Percentiles rank a stretch among this genome's conserved stretches.
phyloP scores from a whole-genome alignment of 2,113 vertebrate genomes.

The Ammodytes marinus region DNA sequence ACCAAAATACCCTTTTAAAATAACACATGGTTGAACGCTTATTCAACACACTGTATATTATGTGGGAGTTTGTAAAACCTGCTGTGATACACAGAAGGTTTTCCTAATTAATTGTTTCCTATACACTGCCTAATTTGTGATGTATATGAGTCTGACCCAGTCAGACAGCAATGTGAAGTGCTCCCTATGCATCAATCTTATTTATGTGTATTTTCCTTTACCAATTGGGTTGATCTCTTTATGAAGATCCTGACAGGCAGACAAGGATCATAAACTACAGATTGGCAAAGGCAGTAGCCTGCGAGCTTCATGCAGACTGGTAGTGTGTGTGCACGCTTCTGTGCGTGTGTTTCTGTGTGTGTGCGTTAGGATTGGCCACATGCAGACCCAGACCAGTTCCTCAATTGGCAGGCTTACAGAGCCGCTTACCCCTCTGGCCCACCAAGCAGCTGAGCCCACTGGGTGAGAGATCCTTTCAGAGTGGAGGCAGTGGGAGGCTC shows the following conservation, averaged over 20 bases:
- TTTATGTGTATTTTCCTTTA: slow-evolving; percentile 46
- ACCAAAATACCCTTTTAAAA: not conserved
- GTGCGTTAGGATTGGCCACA: slow-evolving; percentile 42
- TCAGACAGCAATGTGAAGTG: slow-evolving; percentile 7
- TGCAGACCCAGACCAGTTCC: slow-evolving; percentile 65
- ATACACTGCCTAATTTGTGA: not conserved
- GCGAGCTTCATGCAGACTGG: slow-evolving; percentile 37
- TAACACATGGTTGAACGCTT: not conserved
- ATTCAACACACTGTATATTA: not conserved
- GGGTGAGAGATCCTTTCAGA: slow-evolving; percentile 78
- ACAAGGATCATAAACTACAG: slow-evolving; percentile 74
- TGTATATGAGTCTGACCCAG: not conserved
- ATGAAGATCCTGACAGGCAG: slow-evolving; percentile 71
- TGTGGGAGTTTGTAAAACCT: slow-evolving; percentile 1
- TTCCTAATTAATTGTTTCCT: slow-evolving; percentile 4
- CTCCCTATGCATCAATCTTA: slow-evolving; percentile 19
- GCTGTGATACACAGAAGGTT: not conserved
- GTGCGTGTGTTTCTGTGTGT: slow-evolving; percentile 8
- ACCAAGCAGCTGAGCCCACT: slow-evolving; percentile 81
- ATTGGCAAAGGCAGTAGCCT: slow-evolving; percentile 54
- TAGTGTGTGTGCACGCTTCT: slow-evolving; percentile 10
- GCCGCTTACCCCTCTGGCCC: slow-evolving; percentile 78
- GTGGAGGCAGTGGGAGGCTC: slow-evolving; percentile 75
- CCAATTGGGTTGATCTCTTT: slow-evolving; percentile 71
- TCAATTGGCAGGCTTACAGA: slow-evolving; percentile 77